A percentile compares a stretch with the other conserved stretches of the same genome.
These are phyloP conservation scores for Dicyrtoma fusca DNA, from an alignment of 2,888 invertebrate species.

Conservation along the genomic window DNA sequence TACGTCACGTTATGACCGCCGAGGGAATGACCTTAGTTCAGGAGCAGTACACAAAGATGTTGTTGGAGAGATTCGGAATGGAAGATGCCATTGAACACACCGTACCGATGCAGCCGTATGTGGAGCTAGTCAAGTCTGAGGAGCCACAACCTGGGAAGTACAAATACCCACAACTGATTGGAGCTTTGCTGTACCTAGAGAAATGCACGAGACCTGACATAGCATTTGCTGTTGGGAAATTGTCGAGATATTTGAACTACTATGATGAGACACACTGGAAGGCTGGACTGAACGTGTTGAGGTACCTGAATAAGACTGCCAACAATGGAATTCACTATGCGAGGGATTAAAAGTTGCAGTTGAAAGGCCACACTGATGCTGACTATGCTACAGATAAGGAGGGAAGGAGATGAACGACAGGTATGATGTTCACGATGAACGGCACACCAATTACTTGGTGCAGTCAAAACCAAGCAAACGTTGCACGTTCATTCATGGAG, in stretches of 20 bases:
- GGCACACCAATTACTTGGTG: constrained; percentile 44
- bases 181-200: constrained; percentile 47
- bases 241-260: constrained; percentile 49
- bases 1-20: too few species aligned
- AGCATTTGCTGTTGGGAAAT: constrained; percentile 12
- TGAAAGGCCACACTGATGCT: constrained; percentile 46
- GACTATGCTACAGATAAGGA: constrained; percentile 47
- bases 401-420: constrained; percentile 41
- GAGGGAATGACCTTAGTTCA: not conserved
- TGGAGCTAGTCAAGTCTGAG: not conserved
- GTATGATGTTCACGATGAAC: constrained; percentile 36
- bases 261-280: constrained; percentile 47
- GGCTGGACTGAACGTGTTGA: constrained; percentile 45
- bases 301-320: constrained; percentile 43
- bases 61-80: constrained; percentile 11
- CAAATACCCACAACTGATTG: constrained; percentile 38
- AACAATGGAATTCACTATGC: constrained; percentile 3
- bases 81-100: not conserved
- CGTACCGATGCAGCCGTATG: not conserved
- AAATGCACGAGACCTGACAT: constrained; percentile 52
- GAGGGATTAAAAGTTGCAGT: not conserved
- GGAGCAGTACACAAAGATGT: not conserved
- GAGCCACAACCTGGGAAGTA: too few species aligned
- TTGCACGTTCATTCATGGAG: constrained; percentile 46
- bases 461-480: constrained; percentile 41